Evolutionary conservation across 1,140 invertebrate species (phyloP).

Genomic region (Drosophila lini): DNA sequence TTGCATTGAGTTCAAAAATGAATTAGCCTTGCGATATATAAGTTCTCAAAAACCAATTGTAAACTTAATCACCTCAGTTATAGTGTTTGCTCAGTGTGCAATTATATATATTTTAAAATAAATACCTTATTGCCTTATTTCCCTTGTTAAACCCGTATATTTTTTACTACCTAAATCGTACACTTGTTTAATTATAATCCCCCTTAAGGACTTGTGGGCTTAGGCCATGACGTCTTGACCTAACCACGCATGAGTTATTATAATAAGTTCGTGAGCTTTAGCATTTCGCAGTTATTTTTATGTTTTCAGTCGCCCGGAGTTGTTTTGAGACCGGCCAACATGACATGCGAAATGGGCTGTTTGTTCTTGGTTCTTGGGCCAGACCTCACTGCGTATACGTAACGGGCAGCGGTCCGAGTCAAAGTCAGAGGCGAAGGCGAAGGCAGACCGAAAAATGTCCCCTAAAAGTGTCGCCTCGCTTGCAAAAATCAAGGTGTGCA

Average conservation of each 20-base stretch:
- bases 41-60: not conserved
- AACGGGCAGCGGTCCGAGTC: conserved; percentile 11
- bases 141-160: conserved; percentile 1
- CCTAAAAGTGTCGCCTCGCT: conserved; percentile 34
- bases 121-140: not conserved
- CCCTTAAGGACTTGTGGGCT: not conserved
- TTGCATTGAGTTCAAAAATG: not conserved
- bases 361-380: conserved; percentile 14
- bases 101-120: conserved; percentile 7
- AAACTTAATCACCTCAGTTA: not conserved
- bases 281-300: conserved; percentile 54
- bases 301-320: conserved; percentile 19
- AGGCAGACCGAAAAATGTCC: conserved; percentile 26
- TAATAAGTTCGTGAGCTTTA: conserved; percentile 47
- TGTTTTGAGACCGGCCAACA: conserved; percentile 37
- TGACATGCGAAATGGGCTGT: conserved; percentile 39
- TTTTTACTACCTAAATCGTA: not conserved
- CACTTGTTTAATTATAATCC: conserved; percentile 9
- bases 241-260: conserved; percentile 57
- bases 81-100: not conserved
- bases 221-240: conserved; percentile 45
- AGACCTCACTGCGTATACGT: conserved; percentile 41
- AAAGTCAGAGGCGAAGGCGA: conserved; percentile 17
- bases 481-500: conserved; percentile 44
- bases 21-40: not conserved